These are phyloP conservation scores for Semicossyphus pulcher DNA, from an alignment of 2,113 vertebrate species.

Conservation along the genomic window DNA sequence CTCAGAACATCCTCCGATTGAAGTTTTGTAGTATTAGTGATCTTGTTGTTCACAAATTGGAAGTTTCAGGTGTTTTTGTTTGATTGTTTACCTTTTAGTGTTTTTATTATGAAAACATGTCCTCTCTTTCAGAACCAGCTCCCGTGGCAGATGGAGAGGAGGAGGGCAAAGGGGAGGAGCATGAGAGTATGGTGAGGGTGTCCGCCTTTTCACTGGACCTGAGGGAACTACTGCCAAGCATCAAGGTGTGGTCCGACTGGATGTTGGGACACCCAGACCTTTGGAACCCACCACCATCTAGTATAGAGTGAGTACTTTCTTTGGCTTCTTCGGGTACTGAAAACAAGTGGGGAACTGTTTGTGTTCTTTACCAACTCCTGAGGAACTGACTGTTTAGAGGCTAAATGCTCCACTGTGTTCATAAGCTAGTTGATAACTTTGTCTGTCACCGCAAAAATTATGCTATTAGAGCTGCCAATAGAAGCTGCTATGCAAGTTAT, in stretches of 20 bases:
- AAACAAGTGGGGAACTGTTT: background rate
- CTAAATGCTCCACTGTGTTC: background rate
- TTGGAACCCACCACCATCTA: slow-evolving; percentile 95
- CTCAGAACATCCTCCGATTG: background rate
- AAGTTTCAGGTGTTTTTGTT: background rate
- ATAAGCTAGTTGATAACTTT: background rate
- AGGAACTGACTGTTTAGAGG: background rate
- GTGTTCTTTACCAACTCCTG: too few species aligned
- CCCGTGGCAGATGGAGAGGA: slow-evolving; percentile 65
- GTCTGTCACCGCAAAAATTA: too few species aligned
- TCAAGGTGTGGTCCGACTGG: slow-evolving; percentile 99
- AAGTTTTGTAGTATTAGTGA: background rate
- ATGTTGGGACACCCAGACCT: slow-evolving; percentile 96
- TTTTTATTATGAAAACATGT: background rate
- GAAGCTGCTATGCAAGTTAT: too few species aligned
- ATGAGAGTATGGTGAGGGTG: slow-evolving; percentile 89
- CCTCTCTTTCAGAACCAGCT: slow-evolving; percentile 78
- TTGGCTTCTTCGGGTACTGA: background rate
- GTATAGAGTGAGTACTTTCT: slow-evolving; percentile 73
- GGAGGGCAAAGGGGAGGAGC: slow-evolving; percentile 77
- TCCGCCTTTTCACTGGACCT: slow-evolving; percentile 91
- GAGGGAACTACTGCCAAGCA: slow-evolving; percentile 93
- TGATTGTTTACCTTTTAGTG: background rate
- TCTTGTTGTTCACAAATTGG: background rate
- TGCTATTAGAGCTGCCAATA: too few species aligned